phyloP scores from a whole-genome alignment of 2,113 vertebrate species.

The Nanorana parkeri region DNA sequence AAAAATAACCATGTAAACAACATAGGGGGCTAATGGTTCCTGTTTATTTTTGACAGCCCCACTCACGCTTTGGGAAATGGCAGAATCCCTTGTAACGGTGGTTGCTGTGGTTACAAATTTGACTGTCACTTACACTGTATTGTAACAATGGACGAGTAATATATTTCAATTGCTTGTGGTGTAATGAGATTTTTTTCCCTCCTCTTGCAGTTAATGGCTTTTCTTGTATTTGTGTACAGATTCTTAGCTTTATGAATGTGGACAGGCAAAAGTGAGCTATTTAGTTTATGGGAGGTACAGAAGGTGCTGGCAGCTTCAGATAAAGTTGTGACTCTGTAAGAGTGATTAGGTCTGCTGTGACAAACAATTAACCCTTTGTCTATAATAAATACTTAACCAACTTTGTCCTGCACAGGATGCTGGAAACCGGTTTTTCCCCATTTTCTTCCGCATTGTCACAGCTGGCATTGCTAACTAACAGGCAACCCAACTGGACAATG shows the following conservation, averaged over 20 bases:
- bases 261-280: slow-evolving; percentile 54
- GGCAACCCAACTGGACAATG: no score
- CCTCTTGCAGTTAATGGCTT: slow-evolving; percentile 50
- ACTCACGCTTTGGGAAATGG: slow-evolving; percentile 11
- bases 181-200: slow-evolving; percentile 55
- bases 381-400: no score
- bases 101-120: slow-evolving; percentile 54
- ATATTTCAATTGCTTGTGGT: slow-evolving; percentile 56
- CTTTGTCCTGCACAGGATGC: no score
- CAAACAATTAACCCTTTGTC: no score
- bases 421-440: no score
- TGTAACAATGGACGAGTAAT: slow-evolving; percentile 54
- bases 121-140: slow-evolving; percentile 55
- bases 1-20: slow-evolving; percentile 9
- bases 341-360: no score
- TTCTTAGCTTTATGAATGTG: slow-evolving; percentile 48
- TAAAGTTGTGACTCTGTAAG: slow-evolving; percentile 11
- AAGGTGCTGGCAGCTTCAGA: slow-evolving; percentile 6
- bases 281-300: slow-evolving; percentile 31
- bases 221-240: slow-evolving; percentile 58
- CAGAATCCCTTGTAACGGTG: slow-evolving; percentile 54
- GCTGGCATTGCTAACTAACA: no score
- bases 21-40: slow-evolving; percentile 42
- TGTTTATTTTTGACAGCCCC: slow-evolving; percentile 51
- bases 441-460: no score